Conservation (phyloP, 2,113 vertebrate species). For the Eublepharis macularius region DNA sequence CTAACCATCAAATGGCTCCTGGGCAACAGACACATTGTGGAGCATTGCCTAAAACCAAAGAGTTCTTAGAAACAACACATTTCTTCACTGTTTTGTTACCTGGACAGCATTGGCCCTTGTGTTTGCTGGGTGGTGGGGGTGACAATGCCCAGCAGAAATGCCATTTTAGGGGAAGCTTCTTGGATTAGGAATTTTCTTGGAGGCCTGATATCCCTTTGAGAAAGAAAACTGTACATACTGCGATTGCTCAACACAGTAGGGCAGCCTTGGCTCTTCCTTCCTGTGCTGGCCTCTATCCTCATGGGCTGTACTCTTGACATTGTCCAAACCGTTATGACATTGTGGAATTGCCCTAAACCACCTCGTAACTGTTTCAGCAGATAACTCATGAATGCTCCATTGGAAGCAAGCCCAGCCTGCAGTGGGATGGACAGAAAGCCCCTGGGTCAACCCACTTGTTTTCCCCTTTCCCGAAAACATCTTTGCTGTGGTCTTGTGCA, state of each 20-base stretch:
- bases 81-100: conserved; percentile 48
- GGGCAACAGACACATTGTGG: conserved; percentile 49
- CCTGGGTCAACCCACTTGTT: background rate
- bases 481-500: no score
- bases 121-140: conserved; percentile 23
- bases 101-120: conserved; percentile 53
- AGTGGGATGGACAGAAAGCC: background rate
- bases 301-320: background rate
- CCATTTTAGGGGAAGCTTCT: conserved; percentile 7
- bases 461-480: background rate
- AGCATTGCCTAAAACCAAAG: conserved; percentile 69
- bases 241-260: background rate
- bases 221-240: background rate
- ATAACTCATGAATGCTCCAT: background rate
- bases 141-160: conserved; percentile 25
- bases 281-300: background rate
- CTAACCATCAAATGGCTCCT: conserved; percentile 43
- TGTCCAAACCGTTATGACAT: background rate
- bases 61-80: conserved; percentile 61
- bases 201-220: conserved; percentile 56
- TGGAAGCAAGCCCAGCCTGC: background rate
- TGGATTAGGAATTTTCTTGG: background rate
- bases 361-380: background rate
- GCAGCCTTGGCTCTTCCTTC: background rate
- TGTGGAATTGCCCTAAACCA: background rate